Evolutionary conservation across 2,113 vertebrate genomes (phyloP).

Genomic region (Accipiter virgatus): DNA sequence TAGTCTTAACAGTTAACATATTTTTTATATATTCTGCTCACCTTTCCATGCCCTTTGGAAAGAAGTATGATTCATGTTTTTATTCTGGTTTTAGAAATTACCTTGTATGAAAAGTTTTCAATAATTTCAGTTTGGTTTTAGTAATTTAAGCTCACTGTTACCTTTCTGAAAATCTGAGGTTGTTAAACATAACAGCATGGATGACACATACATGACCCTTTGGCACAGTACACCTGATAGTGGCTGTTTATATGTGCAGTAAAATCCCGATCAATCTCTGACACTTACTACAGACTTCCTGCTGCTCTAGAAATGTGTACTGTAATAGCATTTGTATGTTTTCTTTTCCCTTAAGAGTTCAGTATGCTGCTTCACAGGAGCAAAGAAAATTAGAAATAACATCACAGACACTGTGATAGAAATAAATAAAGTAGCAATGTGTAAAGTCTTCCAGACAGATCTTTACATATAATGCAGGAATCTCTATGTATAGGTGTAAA

Average conservation of each 20-base stretch:
- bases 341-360: slow-evolving; percentile 70
- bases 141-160: slow-evolving; percentile 43
- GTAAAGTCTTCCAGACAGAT: slow-evolving; percentile 12
- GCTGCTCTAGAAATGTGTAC: slow-evolving; percentile 70
- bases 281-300: slow-evolving; percentile 73
- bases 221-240: slow-evolving; percentile 37
- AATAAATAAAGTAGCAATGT: slow-evolving; percentile 33
- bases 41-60: slow-evolving; percentile 4
- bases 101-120: background rate
- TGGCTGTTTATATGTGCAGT: slow-evolving; percentile 63
- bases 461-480: background rate
- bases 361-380: slow-evolving; percentile 61
- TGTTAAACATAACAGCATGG: slow-evolving; percentile 14
- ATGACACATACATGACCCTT: slow-evolving; percentile 31
- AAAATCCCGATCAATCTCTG: slow-evolving; percentile 73
- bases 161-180: slow-evolving; percentile 42
- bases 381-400: slow-evolving; percentile 72
- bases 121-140: slow-evolving; percentile 36
- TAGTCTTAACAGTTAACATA: background rate
- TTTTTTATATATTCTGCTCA: background rate
- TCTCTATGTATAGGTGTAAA: background rate
- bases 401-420: slow-evolving; percentile 15
- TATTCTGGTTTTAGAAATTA: background rate
- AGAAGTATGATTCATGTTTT: background rate
- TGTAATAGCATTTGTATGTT: slow-evolving; percentile 75